Evolutionary conservation across 2,113 vertebrate genomes (phyloP), one percentile per base, ranked within the genome.

Genomic region (Saccopteryx leptura): DNA sequence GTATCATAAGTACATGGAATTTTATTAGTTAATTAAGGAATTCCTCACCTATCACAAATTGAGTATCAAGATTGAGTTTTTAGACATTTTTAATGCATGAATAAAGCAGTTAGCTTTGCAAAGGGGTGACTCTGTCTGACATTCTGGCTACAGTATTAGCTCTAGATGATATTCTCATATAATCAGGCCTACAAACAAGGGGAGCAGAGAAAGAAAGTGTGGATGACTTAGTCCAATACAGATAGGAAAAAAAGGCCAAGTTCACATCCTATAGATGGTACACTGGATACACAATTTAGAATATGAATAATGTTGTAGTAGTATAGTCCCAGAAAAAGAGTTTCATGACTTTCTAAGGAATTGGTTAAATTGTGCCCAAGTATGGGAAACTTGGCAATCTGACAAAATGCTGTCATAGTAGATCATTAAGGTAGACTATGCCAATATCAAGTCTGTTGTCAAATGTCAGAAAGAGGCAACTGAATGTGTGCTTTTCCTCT

Each of bases 11-110:
- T 68, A 82, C 13, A 33, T 82, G 63, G 11, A 78, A 74, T 93
- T 83, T 85, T 88, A 95, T 97, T 94, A 95, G 86, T 91, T 96
- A 89, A 89, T 63, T 46, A 90, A 92, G 52, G 80, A 74, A 87
- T 86, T 90, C 10, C 1, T 91, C 24, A 69, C 31, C 28, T 94
- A n/a, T 52, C 10, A 54, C 48, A 10, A 95, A 17, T 68, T 68
- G 39, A 56, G 46, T 71, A 66, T 39, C 24, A 58, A 39, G 92
- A 66, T 13, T 76, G 39, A 96, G 23, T 63, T 84, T 86, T 83
- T 71, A 79, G 7, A 21, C 28, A 46, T 39, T 95, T 82, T 50
- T 58, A 69, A 89, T 33, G 8, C 39, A 15, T 68, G 19, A 7
- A 39, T 63, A 19, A 69, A 33, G 9, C 15, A 33, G 18, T 56